Evolutionary conservation across 2,888 invertebrate species (phyloP).

Genomic region (Dascillus cervinus): DNA sequence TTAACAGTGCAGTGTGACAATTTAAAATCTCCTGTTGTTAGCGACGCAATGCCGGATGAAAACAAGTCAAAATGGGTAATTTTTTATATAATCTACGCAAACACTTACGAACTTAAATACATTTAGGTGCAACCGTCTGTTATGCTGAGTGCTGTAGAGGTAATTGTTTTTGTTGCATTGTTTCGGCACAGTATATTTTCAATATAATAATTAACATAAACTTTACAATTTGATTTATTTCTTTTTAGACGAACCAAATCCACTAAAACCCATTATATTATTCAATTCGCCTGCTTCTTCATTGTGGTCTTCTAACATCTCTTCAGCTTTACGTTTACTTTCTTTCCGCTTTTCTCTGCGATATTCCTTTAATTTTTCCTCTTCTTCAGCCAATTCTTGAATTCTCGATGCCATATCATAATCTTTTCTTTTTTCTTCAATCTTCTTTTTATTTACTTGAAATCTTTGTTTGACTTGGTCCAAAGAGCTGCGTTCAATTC

Average conservation of each 20-base stretch:
- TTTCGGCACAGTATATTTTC: too few relatives aligned
- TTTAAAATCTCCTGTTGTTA: slow-evolving; percentile 25
- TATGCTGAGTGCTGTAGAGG: too few relatives aligned
- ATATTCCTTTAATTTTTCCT: slow-evolving; percentile 86
- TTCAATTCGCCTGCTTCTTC: slow-evolving; percentile 63
- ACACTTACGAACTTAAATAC: too few relatives aligned
- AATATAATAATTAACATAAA: too few relatives aligned
- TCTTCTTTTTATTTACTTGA: slow-evolving; percentile 84
- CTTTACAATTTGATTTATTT: slow-evolving; percentile 38
- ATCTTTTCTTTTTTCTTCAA: slow-evolving; percentile 92
- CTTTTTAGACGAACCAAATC: slow-evolving; percentile 82
- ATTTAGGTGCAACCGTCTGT: too few relatives aligned
- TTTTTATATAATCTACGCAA: too few relatives aligned
- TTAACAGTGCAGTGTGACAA: slow-evolving; percentile 27
- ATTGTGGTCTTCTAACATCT: slow-evolving; percentile 49
- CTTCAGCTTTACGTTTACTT: slow-evolving; percentile 76
- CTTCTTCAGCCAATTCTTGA: slow-evolving; percentile 92
- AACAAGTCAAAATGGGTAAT: too few relatives aligned
- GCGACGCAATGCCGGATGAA: slow-evolving; percentile 27
- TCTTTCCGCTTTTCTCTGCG: slow-evolving; percentile 83
- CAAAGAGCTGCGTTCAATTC: slow-evolving; percentile 87
- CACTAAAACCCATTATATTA: slow-evolving; percentile 92
- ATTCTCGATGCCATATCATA: slow-evolving; percentile 88
- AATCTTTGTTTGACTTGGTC: slow-evolving; percentile 92
- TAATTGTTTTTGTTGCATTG: too few relatives aligned